Base-by-base conservation (phyloP, 2,113 vertebrate genomes). In the Saimiri boliviensis region DNA sequence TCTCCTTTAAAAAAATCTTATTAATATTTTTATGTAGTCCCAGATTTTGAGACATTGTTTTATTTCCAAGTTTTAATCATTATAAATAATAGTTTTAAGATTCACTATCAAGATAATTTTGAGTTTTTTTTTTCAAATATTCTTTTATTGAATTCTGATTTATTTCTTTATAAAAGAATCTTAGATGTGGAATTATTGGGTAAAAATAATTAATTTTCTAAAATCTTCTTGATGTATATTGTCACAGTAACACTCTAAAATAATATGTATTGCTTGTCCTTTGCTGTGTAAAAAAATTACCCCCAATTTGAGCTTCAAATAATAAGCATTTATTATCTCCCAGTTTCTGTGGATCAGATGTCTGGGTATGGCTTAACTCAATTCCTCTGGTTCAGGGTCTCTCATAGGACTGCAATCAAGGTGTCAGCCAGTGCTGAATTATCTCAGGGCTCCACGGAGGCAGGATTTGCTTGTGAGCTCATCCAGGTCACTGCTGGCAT, bases 1-100 rank as follows among this genome's bases (percentile, higher is more conserved):
- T 60, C 23, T 86, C 23, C 8, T 91, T 83, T 89, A 42, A 77
- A 45, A 90, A 71, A 89, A 54, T 90, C 20, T 56, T 89, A 8
- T 52, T 63, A 4, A 54, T 71, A 45, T 89, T 95, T 90, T 97
- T 82, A 71, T 70, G 63, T 19, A 30, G 70, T 83, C 20, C 3
- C 20, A 56, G 71, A 66, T 42, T 91, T 91, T n/a, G 21, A 17
- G 11, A 56, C 70, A 79, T 32, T 91, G 25, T 4, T 68, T 80
- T 96, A 79, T 91, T 95, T 95, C 42, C 16, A 84, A 85, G 32
- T 73, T 95, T 84, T 66, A 94, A 60, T 12, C 42, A 60, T 83
- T 82, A 32, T 20, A 92, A 71, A 2, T n/a, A 95, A 66, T 92
- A 19, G 54, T 94, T 95, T 92, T 76, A 86, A 86, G n/a, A 30